Base-by-base conservation (phyloP, 2,888 invertebrate genomes). In the Xiphydria camelus region DNA sequence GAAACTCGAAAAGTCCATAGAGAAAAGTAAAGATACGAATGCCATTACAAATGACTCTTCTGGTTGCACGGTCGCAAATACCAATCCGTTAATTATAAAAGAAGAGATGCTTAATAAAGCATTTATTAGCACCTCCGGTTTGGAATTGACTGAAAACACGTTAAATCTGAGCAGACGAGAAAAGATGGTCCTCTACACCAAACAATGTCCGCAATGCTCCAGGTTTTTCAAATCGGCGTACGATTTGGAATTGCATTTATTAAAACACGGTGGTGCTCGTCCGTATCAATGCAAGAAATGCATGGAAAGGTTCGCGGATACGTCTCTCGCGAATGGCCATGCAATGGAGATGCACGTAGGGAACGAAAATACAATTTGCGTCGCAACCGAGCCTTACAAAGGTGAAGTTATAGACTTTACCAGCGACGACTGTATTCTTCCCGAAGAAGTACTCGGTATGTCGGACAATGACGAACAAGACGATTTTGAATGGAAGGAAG, bases 271-370 rank as follows among this genome's bases (percentile, higher is more conserved):
- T 2, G 44, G 31, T n/a, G 23, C 34, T 9, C 10, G 33, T 32
- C 43, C 52, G 20, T 52, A 52, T 25, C 5, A 43, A 22, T 53
- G 53, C 29, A 15, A 40, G 26, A 34, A 45, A 23, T 51, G 53
- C 37, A 23, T 38, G 21, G 41, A 46, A 14, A 31, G 45, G 23
- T 51, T 53, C 21, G 18, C 3, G 5, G 41, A 36, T 34, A 5
- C 38, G 5, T 33, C 48, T 4, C 3, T 15, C 7, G 51, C 51
- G 6, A 39, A 46, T 21, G 6, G 17, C 22, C 53, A 51, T 26
- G 32, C 38, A 2, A 14, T 21, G 18, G 14, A 33, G 17, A 23
- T 40, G 14, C 50, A 53, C 26, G 20, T 25, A 2, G 10, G 35
- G 15, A 32, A 21, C 19, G 43, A 41, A 31, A 44, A 48, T 21